These are phyloP conservation scores for Pan paniscus DNA, from an alignment of 2,113 vertebrate species.

Conservation along the genomic window DNA sequence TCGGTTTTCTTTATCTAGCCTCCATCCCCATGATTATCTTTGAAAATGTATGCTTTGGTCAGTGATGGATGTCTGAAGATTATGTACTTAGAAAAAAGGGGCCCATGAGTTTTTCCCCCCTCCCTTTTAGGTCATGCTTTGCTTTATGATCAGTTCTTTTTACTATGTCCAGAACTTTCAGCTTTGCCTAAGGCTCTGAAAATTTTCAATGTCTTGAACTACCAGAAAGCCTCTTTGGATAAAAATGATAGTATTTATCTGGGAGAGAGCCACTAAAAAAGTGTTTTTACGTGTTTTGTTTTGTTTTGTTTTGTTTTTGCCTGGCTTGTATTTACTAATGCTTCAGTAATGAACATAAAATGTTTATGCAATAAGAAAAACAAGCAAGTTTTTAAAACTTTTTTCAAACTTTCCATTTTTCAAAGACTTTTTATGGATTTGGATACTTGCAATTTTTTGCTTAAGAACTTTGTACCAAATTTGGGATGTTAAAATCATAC, in stretches of 20 bases:
- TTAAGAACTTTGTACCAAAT: conserved; percentile 16
- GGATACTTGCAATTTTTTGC: not conserved
- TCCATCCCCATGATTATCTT: not conserved
- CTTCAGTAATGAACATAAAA: not conserved
- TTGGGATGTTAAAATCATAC: not conserved
- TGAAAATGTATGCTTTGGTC: not conserved
- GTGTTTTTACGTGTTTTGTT: not conserved
- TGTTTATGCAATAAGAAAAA: not conserved
- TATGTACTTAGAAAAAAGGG: not conserved
- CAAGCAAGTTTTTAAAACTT: not conserved
- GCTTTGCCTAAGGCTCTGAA: not conserved
- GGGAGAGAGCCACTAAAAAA: not conserved
- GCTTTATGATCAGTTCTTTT: not conserved
- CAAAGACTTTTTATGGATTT: not conserved
- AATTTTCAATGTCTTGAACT: not conserved
- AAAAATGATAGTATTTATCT: not conserved
- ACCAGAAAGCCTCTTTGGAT: not conserved
- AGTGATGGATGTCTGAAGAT: not conserved
- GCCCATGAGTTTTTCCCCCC: not conserved
- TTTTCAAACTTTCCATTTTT: not conserved
- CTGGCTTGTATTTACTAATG: not conserved
- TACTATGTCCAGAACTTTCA: not conserved
- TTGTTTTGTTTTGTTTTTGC: not conserved
- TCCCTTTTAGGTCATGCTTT: not conserved
- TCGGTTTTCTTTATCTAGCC: not conserved